Conservation (phyloP, 2,888 invertebrate genomes). For the Marronus borbonicus region DNA sequence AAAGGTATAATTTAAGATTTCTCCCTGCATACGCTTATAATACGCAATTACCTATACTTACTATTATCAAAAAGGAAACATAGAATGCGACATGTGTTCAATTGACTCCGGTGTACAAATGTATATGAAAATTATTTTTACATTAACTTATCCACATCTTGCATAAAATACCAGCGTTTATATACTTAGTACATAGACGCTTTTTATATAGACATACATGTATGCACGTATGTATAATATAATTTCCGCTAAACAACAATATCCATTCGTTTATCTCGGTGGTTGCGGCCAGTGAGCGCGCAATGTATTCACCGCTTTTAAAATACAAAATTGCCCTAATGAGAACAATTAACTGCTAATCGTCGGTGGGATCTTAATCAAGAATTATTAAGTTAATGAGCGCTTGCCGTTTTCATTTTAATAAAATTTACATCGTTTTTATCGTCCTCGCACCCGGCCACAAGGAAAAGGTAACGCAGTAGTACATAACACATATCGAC, state of each 20-base stretch:
- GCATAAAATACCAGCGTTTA: background rate
- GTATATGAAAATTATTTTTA: too few relatives aligned
- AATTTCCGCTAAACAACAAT: conserved; percentile 38
- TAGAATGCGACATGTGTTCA: too few relatives aligned
- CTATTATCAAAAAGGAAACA: too few relatives aligned
- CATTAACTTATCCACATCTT: background rate
- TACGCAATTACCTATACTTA: too few relatives aligned
- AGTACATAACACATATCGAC: background rate
- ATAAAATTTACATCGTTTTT: conserved; percentile 64
- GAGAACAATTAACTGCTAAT: conserved; percentile 73
- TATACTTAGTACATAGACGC: too few relatives aligned
- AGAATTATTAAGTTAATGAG: conserved; percentile 71
- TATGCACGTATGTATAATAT: background rate
- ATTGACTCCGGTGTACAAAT: too few relatives aligned
- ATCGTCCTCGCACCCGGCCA: background rate
- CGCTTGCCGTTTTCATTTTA: conserved; percentile 63
- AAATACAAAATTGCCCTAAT: conserved; percentile 72
- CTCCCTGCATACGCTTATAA: too few relatives aligned
- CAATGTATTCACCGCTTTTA: conserved; percentile 71
- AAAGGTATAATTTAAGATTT: too few relatives aligned
- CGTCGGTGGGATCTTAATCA: conserved; percentile 71
- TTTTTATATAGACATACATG: too few relatives aligned
- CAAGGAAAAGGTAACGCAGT: background rate
- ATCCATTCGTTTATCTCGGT: conserved; percentile 66
- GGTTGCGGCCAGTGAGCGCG: conserved; percentile 68